These are phyloP conservation scores for Hipposideros larvatus DNA, from an alignment of 2,797 vertebrate species.

Conservation along the genomic window DNA sequence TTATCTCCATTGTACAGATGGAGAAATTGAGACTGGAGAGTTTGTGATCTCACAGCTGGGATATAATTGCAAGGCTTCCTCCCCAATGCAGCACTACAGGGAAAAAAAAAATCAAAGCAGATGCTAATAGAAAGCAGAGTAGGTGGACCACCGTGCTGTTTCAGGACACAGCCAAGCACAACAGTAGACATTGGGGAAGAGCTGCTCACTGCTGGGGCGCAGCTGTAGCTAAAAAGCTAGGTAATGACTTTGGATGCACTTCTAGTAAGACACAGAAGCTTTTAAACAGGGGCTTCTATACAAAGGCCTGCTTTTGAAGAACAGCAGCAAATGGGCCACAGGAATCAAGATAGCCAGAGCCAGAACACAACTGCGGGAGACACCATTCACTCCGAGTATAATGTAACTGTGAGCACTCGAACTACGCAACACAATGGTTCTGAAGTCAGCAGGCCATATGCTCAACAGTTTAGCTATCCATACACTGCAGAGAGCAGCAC, in stretches of 20 bases:
- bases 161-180: background rate
- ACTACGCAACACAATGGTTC: background rate
- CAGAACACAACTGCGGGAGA: background rate
- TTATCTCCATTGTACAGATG: background rate
- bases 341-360: slow-evolving; percentile 7
- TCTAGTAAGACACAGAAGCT: slow-evolving; percentile 1
- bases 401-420: background rate
- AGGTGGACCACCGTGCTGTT: background rate
- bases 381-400: background rate
- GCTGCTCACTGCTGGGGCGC: background rate
- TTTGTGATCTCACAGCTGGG: slow-evolving; percentile 4
- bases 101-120: background rate
- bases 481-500: background rate
- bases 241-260: background rate
- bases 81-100: background rate
- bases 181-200: background rate
- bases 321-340: background rate
- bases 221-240: background rate
- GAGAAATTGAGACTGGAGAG: slow-evolving; percentile 34
- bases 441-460: background rate
- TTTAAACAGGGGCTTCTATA: background rate
- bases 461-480: background rate
- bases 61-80: slow-evolving; percentile 1
- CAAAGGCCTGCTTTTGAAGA: slow-evolving; percentile 20
- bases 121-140: background rate